Percentiles rank a stretch among this genome's conserved stretches.
Conservation (phyloP, 2,113 vertebrate genomes). For the Chroicocephalus ridibundus region DNA sequence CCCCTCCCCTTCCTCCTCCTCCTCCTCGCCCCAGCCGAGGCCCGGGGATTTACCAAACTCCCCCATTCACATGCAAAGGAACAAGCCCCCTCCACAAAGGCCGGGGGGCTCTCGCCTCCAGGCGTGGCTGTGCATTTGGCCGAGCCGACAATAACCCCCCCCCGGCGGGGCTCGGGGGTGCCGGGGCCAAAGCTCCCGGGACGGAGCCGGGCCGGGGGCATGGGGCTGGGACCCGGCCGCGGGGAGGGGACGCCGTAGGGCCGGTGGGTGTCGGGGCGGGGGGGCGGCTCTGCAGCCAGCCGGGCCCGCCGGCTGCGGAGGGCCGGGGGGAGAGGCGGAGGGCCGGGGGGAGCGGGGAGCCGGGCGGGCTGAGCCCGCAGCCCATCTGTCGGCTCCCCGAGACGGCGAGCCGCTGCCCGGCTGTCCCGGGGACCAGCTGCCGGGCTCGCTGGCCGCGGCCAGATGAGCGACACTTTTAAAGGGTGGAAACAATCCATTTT, state of each 20-base stretch:
- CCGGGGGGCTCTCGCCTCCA: conserved; percentile 72
- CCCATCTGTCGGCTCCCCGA: conserved; percentile 89
- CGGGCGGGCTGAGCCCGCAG: conserved; percentile 71
- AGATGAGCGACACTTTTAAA: conserved; percentile 78
- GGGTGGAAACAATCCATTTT: conserved; percentile 83
- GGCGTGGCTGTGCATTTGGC: conserved; percentile 85
- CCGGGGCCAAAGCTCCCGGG: background rate
- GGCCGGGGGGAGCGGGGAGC: background rate
- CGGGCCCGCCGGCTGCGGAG: background rate
- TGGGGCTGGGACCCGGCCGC: background rate
- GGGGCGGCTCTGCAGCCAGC: background rate
- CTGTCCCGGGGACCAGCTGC: conserved; percentile 91
- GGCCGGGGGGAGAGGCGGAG: background rate
- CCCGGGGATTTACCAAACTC: conserved; percentile 85
- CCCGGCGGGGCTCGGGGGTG: background rate
- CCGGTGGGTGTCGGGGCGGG: background rate
- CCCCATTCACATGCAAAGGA: conserved; percentile 93
- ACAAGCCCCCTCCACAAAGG: conserved; percentile 71
- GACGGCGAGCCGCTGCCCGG: conserved; percentile 71
- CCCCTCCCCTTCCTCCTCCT: conserved; percentile 56
- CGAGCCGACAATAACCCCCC: conserved; percentile 29
- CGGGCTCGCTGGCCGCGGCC: conserved; percentile 79
- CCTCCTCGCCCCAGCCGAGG: conserved; percentile 68
- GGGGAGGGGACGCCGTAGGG: background rate
- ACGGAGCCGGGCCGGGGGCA: background rate